A percentile compares a stretch with the other conserved stretches of the same genome.
Conservation (phyloP, 2,113 vertebrate genomes). For the Rhizomys pruinosus region DNA sequence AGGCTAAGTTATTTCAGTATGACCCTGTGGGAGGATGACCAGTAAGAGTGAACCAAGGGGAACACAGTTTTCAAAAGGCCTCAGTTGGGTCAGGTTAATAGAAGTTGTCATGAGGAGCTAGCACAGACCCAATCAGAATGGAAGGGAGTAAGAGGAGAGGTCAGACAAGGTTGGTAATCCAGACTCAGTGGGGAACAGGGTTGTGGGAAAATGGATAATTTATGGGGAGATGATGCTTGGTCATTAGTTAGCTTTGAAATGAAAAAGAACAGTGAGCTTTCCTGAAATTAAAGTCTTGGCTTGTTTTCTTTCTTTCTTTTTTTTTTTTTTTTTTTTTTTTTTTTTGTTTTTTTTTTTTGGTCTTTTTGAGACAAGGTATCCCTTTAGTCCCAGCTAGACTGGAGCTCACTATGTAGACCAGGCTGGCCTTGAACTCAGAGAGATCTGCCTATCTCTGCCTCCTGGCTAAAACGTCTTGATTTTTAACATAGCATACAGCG, state of each 20-base stretch:
- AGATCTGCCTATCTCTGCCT: too few species aligned
- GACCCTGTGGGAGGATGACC: not conserved
- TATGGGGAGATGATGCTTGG: not conserved
- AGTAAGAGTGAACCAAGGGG: not conserved
- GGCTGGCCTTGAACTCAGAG: too few species aligned
- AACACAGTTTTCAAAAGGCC: not conserved
- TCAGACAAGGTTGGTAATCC: not conserved
- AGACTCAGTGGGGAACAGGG: not conserved
- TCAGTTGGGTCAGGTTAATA: not conserved
- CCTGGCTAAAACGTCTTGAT: too few species aligned
- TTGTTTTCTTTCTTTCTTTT: too few species aligned
- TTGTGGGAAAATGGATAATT: constrained; percentile 5
- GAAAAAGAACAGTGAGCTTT: constrained; percentile 41
- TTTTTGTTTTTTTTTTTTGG: too few species aligned
- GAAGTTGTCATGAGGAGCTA: not conserved
- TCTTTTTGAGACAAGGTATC: too few species aligned
- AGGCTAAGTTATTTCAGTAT: not conserved
- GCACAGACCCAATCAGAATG: not conserved
- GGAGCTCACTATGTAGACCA: too few species aligned
- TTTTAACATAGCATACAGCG: constrained; percentile 51
- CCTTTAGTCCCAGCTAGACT: too few species aligned
- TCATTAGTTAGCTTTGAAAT: constrained; percentile 56
- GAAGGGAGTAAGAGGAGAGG: not conserved
- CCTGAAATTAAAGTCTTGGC: constrained; percentile 68
- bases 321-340: too few species aligned